Percentiles rank a stretch among this genome's conserved stretches.
phyloP scores from a whole-genome alignment of 2,888 invertebrate genomes.

The Phyllotreta cruciferae region DNA sequence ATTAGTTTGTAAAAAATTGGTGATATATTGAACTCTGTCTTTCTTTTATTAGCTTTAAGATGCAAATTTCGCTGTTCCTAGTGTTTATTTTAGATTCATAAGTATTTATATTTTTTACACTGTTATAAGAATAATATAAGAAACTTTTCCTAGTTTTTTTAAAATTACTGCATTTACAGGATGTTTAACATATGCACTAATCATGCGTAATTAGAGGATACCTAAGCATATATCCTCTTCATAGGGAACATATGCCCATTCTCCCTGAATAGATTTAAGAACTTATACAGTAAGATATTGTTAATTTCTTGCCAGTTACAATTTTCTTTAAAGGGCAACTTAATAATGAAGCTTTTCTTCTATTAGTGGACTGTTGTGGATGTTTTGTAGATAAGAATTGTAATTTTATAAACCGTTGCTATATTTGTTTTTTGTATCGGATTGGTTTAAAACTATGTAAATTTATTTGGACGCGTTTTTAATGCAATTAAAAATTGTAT shows the following conservation, averaged over 20 bases:
- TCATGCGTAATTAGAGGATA: too few relatives aligned
- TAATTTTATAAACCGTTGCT: slow-evolving; percentile 14
- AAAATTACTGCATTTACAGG: too few relatives aligned
- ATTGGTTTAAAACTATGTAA: slow-evolving; percentile 9
- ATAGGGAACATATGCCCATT: background rate
- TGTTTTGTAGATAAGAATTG: slow-evolving; percentile 15
- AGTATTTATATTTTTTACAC: slow-evolving; percentile 20
- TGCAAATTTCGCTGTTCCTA: slow-evolving; percentile 31
- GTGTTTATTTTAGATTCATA: slow-evolving; percentile 7
- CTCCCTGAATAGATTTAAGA: background rate
- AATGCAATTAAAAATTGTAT: background rate
- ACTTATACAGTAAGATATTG: too few relatives aligned
- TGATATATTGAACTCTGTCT: slow-evolving; percentile 32
- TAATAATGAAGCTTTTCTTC: background rate
- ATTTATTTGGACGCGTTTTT: slow-evolving; percentile 4
- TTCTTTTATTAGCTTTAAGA: slow-evolving; percentile 35
- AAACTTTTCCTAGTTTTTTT: background rate
- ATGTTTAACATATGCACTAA: too few relatives aligned
- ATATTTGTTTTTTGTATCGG: slow-evolving; percentile 2
- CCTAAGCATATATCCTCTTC: too few relatives aligned
- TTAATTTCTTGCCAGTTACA: slow-evolving; percentile 18
- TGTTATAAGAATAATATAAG: background rate
- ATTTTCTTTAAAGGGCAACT: slow-evolving; percentile 3
- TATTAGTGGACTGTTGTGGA: background rate
- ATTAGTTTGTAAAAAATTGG: slow-evolving; percentile 26